Evolutionary conservation across 1,140 invertebrate genomes (phyloP).

Genomic region (Lepidotrigona ventralis): DNA sequence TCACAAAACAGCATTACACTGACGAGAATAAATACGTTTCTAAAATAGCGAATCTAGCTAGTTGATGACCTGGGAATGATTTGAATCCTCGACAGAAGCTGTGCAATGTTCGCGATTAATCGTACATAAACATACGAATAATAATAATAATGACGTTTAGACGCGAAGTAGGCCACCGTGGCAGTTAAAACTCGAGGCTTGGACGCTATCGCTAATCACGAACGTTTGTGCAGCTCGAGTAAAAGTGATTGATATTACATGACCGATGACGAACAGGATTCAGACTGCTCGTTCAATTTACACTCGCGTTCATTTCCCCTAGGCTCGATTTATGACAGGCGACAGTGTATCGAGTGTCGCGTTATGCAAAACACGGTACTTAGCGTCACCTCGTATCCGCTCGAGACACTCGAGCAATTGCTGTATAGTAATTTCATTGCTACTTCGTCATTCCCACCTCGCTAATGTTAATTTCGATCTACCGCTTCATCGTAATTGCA

Average conservation of each 20-base stretch:
- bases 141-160: background rate
- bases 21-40: too few species aligned
- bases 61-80: too few species aligned
- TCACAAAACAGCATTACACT: too few species aligned
- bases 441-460: background rate
- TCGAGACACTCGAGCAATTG: background rate
- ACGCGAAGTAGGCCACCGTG: conserved; percentile 21
- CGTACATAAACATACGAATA: background rate
- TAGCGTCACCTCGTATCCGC: conserved; percentile 6
- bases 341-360: conserved; percentile 38
- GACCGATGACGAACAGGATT: conserved; percentile 35
- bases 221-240: conserved; percentile 21
- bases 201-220: conserved; percentile 24
- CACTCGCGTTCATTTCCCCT: conserved; percentile 6
- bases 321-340: conserved; percentile 22
- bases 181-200: conserved; percentile 5
- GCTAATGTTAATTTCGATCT: background rate
- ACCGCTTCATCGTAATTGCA: background rate
- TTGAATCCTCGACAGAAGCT: too few species aligned
- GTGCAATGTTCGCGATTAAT: too few species aligned
- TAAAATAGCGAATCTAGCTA: too few species aligned
- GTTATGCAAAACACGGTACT: conserved; percentile 32
- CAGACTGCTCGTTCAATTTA: conserved; percentile 22
- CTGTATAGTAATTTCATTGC: background rate
- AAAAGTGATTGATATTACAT: conserved; percentile 43